Evolutionary conservation across 2,113 vertebrate species (phyloP).

Genomic region (Anser cygnoides): DNA sequence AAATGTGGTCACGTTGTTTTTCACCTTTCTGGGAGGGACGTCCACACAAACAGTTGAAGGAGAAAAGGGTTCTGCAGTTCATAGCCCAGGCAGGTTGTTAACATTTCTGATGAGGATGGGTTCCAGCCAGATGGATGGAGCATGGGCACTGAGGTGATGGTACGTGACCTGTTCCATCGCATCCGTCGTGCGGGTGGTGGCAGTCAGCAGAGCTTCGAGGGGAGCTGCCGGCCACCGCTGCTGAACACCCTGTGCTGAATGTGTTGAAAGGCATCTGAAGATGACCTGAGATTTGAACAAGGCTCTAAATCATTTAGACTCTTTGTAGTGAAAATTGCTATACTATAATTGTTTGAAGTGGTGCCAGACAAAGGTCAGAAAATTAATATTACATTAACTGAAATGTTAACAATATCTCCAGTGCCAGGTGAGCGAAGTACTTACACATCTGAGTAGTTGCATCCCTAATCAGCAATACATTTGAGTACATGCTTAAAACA

Average conservation of each 20-base stretch:
- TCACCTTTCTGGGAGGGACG: neutral
- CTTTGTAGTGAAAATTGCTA: neutral
- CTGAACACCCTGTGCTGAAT: neutral
- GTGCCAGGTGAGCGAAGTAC: neutral
- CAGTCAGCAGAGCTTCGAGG: neutral
- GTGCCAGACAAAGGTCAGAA: neutral
- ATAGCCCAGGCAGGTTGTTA: neutral
- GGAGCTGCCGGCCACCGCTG: accelerated
- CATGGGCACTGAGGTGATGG: neutral
- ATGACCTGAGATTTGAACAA: neutral
- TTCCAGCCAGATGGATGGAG: neutral
- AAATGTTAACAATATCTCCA: neutral
- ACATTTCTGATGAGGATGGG: neutral
- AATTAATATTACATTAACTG: neutral
- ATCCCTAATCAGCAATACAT: neutral
- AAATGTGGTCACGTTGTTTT: accelerated
- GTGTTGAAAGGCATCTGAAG: neutral
- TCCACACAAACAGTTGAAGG: neutral
- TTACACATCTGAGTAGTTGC: neutral
- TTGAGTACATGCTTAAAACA: conserved; percentile 18
- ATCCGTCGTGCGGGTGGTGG: neutral
- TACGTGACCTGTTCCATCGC: neutral
- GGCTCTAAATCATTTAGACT: neutral
- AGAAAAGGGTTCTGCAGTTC: neutral
- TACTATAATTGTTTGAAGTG: neutral